These are phyloP conservation scores for Tinea semifulvella DNA, from an alignment of 2,888 invertebrate genomes.

Conservation along the genomic window DNA sequence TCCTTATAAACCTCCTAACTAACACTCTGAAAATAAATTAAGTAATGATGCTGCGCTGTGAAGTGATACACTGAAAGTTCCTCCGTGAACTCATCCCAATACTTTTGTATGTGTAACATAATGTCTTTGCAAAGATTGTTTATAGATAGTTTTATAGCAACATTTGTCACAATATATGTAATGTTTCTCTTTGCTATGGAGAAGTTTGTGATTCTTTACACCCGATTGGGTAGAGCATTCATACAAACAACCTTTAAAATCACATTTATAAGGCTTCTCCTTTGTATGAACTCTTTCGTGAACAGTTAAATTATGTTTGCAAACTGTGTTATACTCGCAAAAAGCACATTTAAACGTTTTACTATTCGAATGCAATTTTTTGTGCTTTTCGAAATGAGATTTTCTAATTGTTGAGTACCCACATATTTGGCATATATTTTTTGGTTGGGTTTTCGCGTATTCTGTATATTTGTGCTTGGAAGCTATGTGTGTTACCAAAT, in stretches of 20 bases:
- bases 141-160: slow-evolving; percentile 35
- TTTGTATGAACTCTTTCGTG: slow-evolving; percentile 30
- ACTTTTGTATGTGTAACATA: slow-evolving; percentile 28
- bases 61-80: too few relatives aligned
- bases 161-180: slow-evolving; percentile 37
- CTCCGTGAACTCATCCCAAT: too few relatives aligned
- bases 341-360: slow-evolving; percentile 24
- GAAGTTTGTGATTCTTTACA: slow-evolving; percentile 30
- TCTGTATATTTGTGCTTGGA: slow-evolving; percentile 13
- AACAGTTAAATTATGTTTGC: slow-evolving; percentile 28
- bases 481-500: slow-evolving; percentile 12
- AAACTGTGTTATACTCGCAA: slow-evolving; percentile 28
- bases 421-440: slow-evolving; percentile 24
- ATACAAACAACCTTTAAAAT: slow-evolving; percentile 23
- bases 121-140: slow-evolving; percentile 31
- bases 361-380: slow-evolving; percentile 22
- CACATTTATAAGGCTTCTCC: slow-evolving; percentile 25
- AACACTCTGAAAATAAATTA: too few relatives aligned
- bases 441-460: background rate
- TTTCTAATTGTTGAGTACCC: slow-evolving; percentile 28
- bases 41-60: too few relatives aligned
- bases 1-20: too few relatives aligned
- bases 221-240: slow-evolving; percentile 26
- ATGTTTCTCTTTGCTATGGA: slow-evolving; percentile 29
- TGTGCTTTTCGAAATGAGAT: slow-evolving; percentile 29